phyloP scores from a whole-genome alignment of 2,888 invertebrate genomes.

The Acrocyrtus sp. region DNA sequence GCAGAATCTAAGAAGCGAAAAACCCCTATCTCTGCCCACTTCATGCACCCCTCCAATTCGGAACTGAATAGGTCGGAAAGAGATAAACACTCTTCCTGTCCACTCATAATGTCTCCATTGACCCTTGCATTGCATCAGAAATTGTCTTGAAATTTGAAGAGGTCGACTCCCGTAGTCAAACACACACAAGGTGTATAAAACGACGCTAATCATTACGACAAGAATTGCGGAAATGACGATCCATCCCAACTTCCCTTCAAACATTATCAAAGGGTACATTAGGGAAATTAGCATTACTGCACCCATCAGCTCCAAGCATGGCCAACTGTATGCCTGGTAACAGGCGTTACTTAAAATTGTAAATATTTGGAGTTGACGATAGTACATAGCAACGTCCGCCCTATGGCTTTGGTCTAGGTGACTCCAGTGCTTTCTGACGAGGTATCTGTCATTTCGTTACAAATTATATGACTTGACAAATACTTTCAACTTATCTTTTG shows the following conservation, averaged over 20 bases:
- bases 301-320: conserved; percentile 11
- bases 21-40: background rate
- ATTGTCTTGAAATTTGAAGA: background rate
- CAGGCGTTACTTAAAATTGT: conserved; percentile 1
- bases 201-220: background rate
- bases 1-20: background rate
- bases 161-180: background rate
- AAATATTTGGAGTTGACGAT: conserved; percentile 7
- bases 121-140: no score
- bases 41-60: background rate
- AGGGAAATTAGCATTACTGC: background rate
- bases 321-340: conserved; percentile 3
- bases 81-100: no score
- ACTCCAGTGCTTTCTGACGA: no score
- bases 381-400: background rate
- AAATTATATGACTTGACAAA: no score
- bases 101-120: no score
- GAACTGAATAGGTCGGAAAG: background rate
- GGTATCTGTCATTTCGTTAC: no score
- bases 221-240: background rate
- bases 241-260: background rate
- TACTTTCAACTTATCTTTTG: no score
- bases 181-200: background rate
- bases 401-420: no score
- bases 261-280: background rate